Conservation (phyloP, 2,797 vertebrate genomes). For the Pagetopsis macropterus region DNA sequence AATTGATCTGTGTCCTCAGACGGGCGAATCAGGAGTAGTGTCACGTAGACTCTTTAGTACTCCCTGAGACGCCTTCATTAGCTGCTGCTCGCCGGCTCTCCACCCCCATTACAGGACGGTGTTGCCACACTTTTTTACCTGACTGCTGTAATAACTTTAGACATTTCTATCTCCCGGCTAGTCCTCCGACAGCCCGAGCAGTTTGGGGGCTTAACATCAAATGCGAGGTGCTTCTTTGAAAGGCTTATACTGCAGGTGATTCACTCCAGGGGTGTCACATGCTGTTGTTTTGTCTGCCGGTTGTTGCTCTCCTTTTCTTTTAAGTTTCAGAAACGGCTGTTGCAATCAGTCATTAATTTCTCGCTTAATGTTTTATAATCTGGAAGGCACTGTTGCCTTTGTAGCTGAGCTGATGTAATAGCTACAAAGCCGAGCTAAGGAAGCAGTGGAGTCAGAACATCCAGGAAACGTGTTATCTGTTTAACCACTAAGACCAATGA, state of each 20-base stretch:
- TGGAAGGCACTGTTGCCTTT: constrained; percentile 48
- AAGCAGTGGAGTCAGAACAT: constrained; percentile 43
- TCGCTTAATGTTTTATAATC: constrained; percentile 64
- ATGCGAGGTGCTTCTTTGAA: constrained; percentile 58
- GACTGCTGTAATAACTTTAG: constrained; percentile 75
- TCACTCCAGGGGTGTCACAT: constrained; percentile 38
- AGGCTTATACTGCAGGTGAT: constrained; percentile 60
- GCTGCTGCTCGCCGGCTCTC: constrained; percentile 66
- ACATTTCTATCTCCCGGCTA: constrained; percentile 73
- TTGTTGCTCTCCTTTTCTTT: constrained; percentile 39
- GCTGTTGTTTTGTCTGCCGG: constrained; percentile 55
- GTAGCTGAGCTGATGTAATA: constrained; percentile 56
- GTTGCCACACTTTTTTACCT: constrained; percentile 70
- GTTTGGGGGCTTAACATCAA: constrained; percentile 69
- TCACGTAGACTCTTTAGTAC: constrained; percentile 76
- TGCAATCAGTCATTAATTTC: constrained; percentile 73
- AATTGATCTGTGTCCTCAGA: constrained; percentile 81
- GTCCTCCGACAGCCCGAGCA: constrained; percentile 57
- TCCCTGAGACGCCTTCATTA: constrained; percentile 75
- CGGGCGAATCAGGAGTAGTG: constrained; percentile 69
- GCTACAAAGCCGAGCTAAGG: constrained; percentile 51
- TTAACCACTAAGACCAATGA: constrained; percentile 32
- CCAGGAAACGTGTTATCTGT: constrained; percentile 64
- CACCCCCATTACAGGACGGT: constrained; percentile 61
- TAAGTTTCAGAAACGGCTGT: constrained; percentile 57